Base-by-base conservation (phyloP, 2,797 vertebrate genomes). In the Glossophaga mutica region DNA sequence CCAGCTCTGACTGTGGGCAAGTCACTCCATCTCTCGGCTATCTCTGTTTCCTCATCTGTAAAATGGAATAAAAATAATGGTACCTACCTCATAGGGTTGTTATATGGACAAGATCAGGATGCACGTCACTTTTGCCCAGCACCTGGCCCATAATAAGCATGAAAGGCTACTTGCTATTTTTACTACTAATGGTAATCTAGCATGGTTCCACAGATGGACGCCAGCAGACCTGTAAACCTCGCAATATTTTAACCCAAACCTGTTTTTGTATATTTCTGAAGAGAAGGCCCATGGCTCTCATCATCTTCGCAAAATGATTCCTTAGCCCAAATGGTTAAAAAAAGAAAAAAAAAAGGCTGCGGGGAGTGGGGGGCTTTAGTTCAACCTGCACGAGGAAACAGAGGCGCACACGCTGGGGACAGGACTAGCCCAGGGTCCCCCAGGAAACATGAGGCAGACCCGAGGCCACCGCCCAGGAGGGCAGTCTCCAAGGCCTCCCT, bases 231-330 rank as follows among this genome's bases (percentile, higher is more conserved):
- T 90, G 21, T 73, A 84, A 92, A 83, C 68, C 67, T 93, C 74
- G 94, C 24, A 87, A 71, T 65, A 91, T 85, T 90, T 84, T 92
- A 70, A 83, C 39, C n/a, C n/a, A 95, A 96, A 78, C 16, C n/a
- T 78, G 37, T 62, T 93, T 84, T 86, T 74, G 32, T 81, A 42
- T 81, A 57, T 91, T 91, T 87, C 65, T 84, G 44, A 76, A 77
- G 39, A 90, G 82, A 93, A 93, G 65, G 37, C n/a, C 34, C 15
- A 74, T 29, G 52, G 34, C 9, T 59, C 48, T 85, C 59, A 82
- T 79, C 73, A 55, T 88, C 50, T 77, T 92, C 91, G 93, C 93
- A 95, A 84, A 94, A 92, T 83, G 70, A 44, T 78, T 73, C n/a
- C 70, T 95, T 59, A 76, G 44, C 67, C 59, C 68, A 81, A 57